These are phyloP conservation scores for Hemibagrus wyckioides DNA, from an alignment of 2,113 vertebrate genomes.

Conservation along the genomic window DNA sequence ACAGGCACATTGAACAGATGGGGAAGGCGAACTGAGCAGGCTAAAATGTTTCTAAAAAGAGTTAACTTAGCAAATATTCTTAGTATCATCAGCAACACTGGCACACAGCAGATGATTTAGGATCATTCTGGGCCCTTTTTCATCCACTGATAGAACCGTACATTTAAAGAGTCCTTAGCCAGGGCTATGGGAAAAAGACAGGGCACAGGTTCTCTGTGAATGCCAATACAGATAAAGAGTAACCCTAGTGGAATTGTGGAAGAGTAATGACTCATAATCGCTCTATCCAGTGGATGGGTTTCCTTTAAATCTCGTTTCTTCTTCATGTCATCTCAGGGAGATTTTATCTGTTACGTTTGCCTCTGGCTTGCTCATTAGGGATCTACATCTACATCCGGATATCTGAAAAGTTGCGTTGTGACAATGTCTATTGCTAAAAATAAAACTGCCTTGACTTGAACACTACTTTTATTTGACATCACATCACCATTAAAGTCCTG, in stretches of 20 bases:
- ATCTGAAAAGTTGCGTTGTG: not conserved
- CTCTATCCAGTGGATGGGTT: not conserved
- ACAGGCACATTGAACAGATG: constrained; percentile 23
- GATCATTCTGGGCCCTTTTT: not conserved
- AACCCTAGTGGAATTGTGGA: not conserved
- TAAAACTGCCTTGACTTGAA: not conserved
- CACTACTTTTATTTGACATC: not conserved
- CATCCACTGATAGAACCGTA: not conserved
- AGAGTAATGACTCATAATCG: not conserved
- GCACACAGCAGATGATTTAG: not conserved
- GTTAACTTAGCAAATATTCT: constrained; percentile 16
- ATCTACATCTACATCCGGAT: not conserved
- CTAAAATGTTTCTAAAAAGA: constrained; percentile 20
- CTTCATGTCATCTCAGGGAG: not conserved
- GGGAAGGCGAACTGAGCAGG: not conserved
- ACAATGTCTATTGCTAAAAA: not conserved
- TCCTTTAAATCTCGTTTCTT: not conserved
- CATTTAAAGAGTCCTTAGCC: not conserved
- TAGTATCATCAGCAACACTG: not conserved
- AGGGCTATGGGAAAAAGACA: not conserved
- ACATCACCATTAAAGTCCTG: not conserved
- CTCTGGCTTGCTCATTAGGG: not conserved
- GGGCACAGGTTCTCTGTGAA: constrained; percentile 3
- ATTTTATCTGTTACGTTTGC: not conserved
- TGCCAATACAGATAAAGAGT: not conserved